Evolutionary conservation across 2,113 vertebrate genomes (phyloP), one percentile per base, ranked within the genome.

Genomic region (Alligator mississippiensis): DNA sequence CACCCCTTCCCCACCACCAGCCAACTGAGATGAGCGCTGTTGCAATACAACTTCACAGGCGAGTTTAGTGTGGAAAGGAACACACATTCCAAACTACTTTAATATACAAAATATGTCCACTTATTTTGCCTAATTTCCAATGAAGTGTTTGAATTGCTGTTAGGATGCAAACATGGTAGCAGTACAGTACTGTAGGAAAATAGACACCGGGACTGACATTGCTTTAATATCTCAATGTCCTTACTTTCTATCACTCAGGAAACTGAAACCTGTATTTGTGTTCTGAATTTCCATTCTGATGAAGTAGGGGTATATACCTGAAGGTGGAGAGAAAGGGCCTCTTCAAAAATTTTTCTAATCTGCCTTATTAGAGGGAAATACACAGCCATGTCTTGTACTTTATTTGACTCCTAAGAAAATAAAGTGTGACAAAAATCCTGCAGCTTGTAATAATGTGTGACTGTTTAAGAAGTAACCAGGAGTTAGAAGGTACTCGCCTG

Each of bases 41-140:
- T 6, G 12, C 79, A 8, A 6, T 55, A 2, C 1, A 66, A 91
- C 64, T 30, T 92, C 64, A 60, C 38, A 59, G 3, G 3, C 28
- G 84, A 66, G 59, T 4, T 0, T 0, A 38, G 22, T 18, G 30
- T 28, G 5, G 27, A 34, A n/a, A 72, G 30, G 21, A 38, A 22
- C n/a, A 70, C 21, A 5, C 22, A 74, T 24, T 47, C 21, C 0
- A 4, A 27, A 6, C 13, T 72, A 17, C 9, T 80, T 11, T 62
- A 68, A 57, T 17, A 19, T 1, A 9, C 15, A 55, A 25, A 38
- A 55, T 4, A 3, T 11, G 11, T 57, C 28, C 60, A 74, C 15
- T 19, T 61, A 3, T 70, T 34, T 27, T 70, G 30, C 0, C 4
- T 3, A 9, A 15, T 0, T 60, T 30, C 30, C 87, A 59, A 77